Evolutionary conservation across 2,888 invertebrate genomes (phyloP).

Genomic region (Epsilonema sp.): DNA sequence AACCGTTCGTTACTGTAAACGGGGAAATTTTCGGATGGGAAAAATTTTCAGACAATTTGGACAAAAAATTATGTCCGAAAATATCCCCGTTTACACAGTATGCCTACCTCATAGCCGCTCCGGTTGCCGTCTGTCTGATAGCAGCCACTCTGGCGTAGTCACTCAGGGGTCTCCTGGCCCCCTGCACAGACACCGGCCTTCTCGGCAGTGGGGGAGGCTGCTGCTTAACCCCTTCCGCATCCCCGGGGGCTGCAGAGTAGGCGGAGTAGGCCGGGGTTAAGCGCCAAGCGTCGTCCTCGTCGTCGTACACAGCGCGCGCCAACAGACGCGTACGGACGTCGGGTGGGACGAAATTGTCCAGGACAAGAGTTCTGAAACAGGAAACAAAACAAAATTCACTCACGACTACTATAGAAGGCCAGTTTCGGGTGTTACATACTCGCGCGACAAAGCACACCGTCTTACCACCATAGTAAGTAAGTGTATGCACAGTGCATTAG

Average conservation of each 20-base stretch:
- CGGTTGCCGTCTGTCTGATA: conserved; percentile 13
- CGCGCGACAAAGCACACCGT: no score
- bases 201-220: neutral
- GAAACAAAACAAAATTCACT: no score
- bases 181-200: conserved; percentile 15
- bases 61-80: no score
- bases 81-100: no score
- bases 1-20: no score
- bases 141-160: conserved; percentile 8
- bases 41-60: neutral
- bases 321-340: conserved; percentile 36
- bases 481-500: no score
- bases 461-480: no score
- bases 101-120: conserved; percentile 10
- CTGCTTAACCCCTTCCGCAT: neutral
- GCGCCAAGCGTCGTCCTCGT: conserved; percentile 58
- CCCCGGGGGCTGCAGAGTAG: neutral
- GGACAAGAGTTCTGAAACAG: conserved; percentile 41
- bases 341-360: conserved; percentile 67
- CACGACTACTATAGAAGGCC: neutral
- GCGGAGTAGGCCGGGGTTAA: conserved; percentile 13
- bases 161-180: conserved; percentile 20
- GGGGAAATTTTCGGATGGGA: neutral
- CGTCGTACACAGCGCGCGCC: conserved; percentile 53
- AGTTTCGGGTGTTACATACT: no score